Evolutionary conservation across 2,113 vertebrate genomes (phyloP), one percentile per base, ranked within the genome.

Genomic region (Climacteris rufus): DNA sequence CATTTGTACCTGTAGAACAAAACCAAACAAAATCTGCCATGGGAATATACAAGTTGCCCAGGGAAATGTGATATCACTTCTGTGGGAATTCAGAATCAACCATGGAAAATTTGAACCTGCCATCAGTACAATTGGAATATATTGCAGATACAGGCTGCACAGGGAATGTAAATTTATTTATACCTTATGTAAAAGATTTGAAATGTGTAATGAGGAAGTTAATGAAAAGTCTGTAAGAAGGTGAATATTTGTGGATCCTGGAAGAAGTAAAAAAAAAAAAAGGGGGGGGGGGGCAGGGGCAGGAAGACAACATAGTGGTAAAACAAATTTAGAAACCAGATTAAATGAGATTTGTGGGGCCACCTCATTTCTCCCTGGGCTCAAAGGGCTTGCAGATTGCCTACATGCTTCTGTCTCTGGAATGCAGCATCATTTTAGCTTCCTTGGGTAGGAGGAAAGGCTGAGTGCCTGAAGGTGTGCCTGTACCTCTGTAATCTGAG

Each of bases 401-500:
- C 24, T 56, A 4, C 68, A 74, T 74, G n/a, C 52, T 80, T 90
- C 63, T 80, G 33, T 33, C 39, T 54, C 75, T 87, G 92, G 89
- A 94, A 93, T 85, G 81, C 70, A 66, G 25, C 27, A 74, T 64
- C 37, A 25, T 89, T 87, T 74, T 83, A 76, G 60, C 16, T 15
- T 78, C 19, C 74, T 50, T 31, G 31, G 30, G n/a, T 80, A 40
- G 35, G 65, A 70, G 31, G n/a, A 77, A 90, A 68, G 31, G 25
- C 44, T 19, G 44, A 78, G 15, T 81, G 76, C 82, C 76, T 84
- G 80, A 92, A 93, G 71, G 79, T 91, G 82, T 86, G 85, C 60
- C 77, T 90, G 31, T 49, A 69, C 54, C 44, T 87, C 49, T 94
- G 78, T 91, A 86, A 96, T 74, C n/a, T 83, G 76, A 95, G 87